These are phyloP conservation scores for Drosophila erecta DNA, from an alignment of 1,140 invertebrate species.

Conservation along the genomic window DNA sequence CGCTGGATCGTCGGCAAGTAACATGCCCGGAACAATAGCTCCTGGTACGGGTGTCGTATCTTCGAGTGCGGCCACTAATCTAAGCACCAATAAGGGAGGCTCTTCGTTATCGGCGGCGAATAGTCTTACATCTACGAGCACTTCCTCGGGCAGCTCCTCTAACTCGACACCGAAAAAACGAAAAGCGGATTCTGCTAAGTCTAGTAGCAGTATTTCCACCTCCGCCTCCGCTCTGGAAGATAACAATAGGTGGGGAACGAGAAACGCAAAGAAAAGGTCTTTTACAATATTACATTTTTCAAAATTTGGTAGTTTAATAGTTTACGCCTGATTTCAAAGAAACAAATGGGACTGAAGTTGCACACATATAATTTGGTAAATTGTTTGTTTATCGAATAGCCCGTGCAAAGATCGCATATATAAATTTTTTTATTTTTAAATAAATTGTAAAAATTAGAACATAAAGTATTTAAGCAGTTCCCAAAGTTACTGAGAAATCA, in stretches of 20 bases:
- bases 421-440: neutral
- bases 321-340: neutral
- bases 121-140: conserved; percentile 19
- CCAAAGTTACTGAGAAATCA: conserved; percentile 1
- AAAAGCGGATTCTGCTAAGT: conserved; percentile 66
- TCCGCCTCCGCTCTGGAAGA: conserved; percentile 49
- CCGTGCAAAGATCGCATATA: no score
- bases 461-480: neutral
- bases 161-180: conserved; percentile 67
- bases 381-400: neutral
- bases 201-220: conserved; percentile 29
- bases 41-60: conserved; percentile 5
- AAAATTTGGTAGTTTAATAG: conserved; percentile 12
- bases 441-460: neutral
- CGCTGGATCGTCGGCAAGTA: conserved; percentile 59
- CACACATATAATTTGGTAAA: neutral
- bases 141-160: conserved; percentile 21
- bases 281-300: conserved; percentile 29
- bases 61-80: conserved; percentile 36
- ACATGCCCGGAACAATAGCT: conserved; percentile 5
- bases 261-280: conserved; percentile 47
- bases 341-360: neutral
- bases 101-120: conserved; percentile 29
- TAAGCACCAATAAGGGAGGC: conserved; percentile 37
- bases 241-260: conserved; percentile 73